A percentile compares a stretch with the other conserved stretches of the same genome.
These are phyloP conservation scores for Hippoglossus hippoglossus DNA, from an alignment of 2,797 vertebrate species.

Conservation along the genomic window DNA sequence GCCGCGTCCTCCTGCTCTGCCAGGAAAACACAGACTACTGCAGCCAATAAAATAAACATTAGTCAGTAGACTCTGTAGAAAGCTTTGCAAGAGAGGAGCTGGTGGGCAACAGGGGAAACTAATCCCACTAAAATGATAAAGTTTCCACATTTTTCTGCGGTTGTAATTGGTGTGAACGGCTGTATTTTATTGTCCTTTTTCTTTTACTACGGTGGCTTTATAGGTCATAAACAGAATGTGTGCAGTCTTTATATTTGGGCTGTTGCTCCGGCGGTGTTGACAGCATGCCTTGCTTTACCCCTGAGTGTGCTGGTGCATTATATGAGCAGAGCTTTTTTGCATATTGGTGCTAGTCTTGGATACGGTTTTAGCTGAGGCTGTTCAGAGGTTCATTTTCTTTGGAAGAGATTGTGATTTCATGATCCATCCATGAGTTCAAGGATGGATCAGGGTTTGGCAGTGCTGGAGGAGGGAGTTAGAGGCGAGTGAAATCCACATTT, in stretches of 20 bases:
- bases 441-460: not conserved
- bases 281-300: conserved; percentile 31
- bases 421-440: conserved; percentile 4
- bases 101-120: conserved; percentile 23
- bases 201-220: conserved; percentile 41
- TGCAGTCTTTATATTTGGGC: conserved; percentile 34
- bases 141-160: conserved; percentile 42
- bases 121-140: conserved; percentile 32
- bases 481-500: not conserved
- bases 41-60: conserved; percentile 62
- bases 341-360: conserved; percentile 18
- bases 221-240: conserved; percentile 58
- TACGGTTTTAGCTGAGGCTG: conserved; percentile 15
- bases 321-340: conserved; percentile 17
- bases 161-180: conserved; percentile 38
- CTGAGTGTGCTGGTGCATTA: conserved; percentile 33
- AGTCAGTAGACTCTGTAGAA: conserved; percentile 18
- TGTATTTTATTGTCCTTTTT: conserved; percentile 11
- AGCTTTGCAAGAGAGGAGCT: conserved; percentile 13
- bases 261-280: conserved; percentile 44
- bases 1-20: conserved; percentile 16
- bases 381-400: conserved; percentile 26
- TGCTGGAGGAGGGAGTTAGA: not conserved
- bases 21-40: conserved; percentile 36
- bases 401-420: conserved; percentile 8